Evolutionary conservation across 2,113 vertebrate species (phyloP), one percentile per base, ranked within the genome.

Genomic region (Potamarius usumacintae): DNA sequence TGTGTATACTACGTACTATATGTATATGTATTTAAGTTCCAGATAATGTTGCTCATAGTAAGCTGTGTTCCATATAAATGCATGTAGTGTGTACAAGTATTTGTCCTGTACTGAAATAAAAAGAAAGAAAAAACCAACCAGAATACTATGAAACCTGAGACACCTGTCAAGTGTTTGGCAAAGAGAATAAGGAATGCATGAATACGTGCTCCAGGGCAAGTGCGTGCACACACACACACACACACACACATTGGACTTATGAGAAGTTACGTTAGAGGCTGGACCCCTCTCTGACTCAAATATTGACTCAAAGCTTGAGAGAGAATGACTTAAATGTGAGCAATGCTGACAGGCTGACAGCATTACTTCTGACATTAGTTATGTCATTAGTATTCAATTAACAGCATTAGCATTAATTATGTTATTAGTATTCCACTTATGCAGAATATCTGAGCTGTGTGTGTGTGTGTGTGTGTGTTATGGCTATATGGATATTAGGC

Each of bases 21-120:
- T 42, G 69, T 12, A 52, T 5, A 53, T 60, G 27, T 69, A 76
- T 48, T 62, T 78, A 63, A 7, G 3, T 25, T 74, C 4, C 20
- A 30, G 53, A 14, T 60, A 87, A 83, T 52, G 86, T 90, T 82
- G 60, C 83, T 63, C 83, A 87, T 89, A 85, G 88, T 72, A 12
- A 17, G 42, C 57, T 14, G 42, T 85, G 52, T 87, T 82, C 34
- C 27, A 62, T 25, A 57, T 62, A 62, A 84, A 58, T 22, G 82
- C 0, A 76, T 27, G 9, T 9, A 72, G 22, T 48, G 84, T 50
- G 9, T 82, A 22, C 78, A 57, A 74, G 80, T 20, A 85, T 18
- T 50, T 71, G 65, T 77, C 18, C 63, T 78, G 12, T 18, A 65
- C 67, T 18, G 34, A 52, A 50, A n/a, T 58, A 17, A 42, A 48